Base-by-base conservation (phyloP, 1,140 invertebrate species). In the Coenobita brevimanus region DNA sequence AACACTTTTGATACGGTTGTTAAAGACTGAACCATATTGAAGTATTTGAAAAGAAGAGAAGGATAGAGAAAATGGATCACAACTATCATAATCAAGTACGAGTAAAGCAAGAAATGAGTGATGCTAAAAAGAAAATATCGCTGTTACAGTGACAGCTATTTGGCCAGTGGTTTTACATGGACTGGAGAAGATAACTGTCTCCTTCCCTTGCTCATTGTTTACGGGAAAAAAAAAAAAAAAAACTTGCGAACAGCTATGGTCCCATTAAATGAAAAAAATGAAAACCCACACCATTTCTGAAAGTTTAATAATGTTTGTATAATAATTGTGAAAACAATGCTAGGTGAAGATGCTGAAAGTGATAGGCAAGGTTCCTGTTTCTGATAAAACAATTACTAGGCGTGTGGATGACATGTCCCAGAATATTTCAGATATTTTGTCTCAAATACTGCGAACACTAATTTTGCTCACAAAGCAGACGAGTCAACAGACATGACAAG, bases 101-200 rank as follows among this genome's bases (percentile, higher is more conserved):
- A 60, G 2, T 0, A 60, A 60, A 60, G 2, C 15, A 60, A 24
- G n/a, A 1, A 60, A 24, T 24, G 54, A 60, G 54, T 60, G 54
- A 60, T n/a, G n/a, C n/a, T 60, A 60, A 0, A 60, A 60, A 57
- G 54, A 60, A 60, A 71, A 1, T 60, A n/a, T n/a, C 2, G 54
- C 0, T 24, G 24, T 2, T 24, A 60, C 24, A 60, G 24, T 60
- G 2, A 78, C 33, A 75, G 33, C 43, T 75, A 75, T 75, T n/a
- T 75, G n/a, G n/a, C n/a, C n/a, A n/a, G n/a, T n/a, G n/a, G n/a
- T n/a, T n/a, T n/a, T n/a, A n/a, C n/a, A n/a, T 75, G 71, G 71
- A 75, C 71, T 38, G 71, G 71, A n/a, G 30, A 75, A 36, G 33
- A 75, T 38, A 75, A 75, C 71, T 75, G 71, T 75, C 71, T 38